Evolutionary conservation across 2,797 vertebrate genomes (phyloP).

Genomic region (Steatocranus sp.): DNA sequence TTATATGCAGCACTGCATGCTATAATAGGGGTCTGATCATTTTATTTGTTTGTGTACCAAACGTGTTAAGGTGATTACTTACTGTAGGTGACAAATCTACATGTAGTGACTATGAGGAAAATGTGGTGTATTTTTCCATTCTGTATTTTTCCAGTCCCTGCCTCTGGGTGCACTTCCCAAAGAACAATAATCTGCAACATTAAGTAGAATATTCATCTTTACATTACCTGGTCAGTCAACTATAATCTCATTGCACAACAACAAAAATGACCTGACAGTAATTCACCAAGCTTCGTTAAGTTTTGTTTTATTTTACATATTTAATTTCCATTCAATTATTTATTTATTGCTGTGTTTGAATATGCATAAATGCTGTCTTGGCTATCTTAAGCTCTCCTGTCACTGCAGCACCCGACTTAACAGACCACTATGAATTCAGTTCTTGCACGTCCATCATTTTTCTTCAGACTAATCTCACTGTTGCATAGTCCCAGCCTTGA

Average conservation of each 20-base stretch:
- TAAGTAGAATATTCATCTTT: background rate
- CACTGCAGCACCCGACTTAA: background rate
- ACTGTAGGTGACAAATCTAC: background rate
- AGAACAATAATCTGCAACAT: background rate
- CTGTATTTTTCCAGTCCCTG: background rate
- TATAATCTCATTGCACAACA: background rate
- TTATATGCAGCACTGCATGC: background rate
- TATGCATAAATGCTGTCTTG: background rate
- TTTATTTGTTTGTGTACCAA: background rate
- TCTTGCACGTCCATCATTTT: background rate
- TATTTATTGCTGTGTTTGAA: background rate
- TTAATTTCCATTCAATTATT: background rate
- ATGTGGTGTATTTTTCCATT: background rate
- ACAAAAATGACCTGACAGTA: too few species aligned
- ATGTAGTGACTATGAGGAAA: background rate
- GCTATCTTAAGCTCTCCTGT: background rate
- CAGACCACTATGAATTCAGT: background rate
- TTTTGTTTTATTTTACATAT: background rate
- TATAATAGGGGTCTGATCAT: background rate
- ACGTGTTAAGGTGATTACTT: background rate
- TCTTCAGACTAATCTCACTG: background rate
- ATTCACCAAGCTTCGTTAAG: rapidly evolving
- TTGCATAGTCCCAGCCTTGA: background rate
- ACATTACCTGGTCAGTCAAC: background rate
- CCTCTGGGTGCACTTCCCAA: background rate